phyloP scores from a whole-genome alignment of 1,140 invertebrate genomes.

The Ganaspis sp. region DNA sequence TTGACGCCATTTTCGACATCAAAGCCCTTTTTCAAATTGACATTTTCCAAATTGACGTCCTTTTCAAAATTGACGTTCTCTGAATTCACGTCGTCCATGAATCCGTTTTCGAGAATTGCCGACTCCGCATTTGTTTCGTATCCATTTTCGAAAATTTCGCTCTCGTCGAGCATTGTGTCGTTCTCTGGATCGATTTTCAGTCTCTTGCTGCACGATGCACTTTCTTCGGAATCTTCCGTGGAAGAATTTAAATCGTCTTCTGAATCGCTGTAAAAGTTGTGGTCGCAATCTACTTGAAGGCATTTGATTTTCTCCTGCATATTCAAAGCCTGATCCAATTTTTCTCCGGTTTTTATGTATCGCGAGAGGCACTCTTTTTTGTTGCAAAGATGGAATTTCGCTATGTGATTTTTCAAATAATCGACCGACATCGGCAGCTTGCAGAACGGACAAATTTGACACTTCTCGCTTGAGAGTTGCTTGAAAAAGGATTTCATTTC shows the following conservation, averaged over 20 bases:
- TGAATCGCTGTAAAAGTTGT: background rate
- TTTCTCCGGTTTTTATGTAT: background rate
- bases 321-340: background rate
- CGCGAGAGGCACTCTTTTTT: background rate
- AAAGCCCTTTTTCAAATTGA: too few relatives aligned
- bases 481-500: too few relatives aligned
- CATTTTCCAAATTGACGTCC: too few relatives aligned
- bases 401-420: background rate
- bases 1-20: too few relatives aligned
- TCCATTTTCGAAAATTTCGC: too few relatives aligned
- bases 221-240: background rate
- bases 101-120: too few relatives aligned
- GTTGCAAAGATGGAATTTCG: background rate
- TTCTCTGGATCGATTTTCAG: too few relatives aligned
- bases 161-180: too few relatives aligned
- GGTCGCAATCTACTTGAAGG: slow-evolving; percentile 6
- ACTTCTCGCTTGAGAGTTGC: background rate
- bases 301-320: background rate
- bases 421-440: background rate
- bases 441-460: background rate
- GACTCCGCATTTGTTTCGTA: too few relatives aligned
- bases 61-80: too few relatives aligned
- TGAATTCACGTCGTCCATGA: too few relatives aligned
- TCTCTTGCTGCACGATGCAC: background rate
- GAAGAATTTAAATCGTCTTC: background rate